A percentile compares a stretch with the other conserved stretches of the same genome.
Evolutionary conservation across 64 coral and sea anemone species (phyloP).

Genomic region (Dendronephthya gigantea): DNA sequence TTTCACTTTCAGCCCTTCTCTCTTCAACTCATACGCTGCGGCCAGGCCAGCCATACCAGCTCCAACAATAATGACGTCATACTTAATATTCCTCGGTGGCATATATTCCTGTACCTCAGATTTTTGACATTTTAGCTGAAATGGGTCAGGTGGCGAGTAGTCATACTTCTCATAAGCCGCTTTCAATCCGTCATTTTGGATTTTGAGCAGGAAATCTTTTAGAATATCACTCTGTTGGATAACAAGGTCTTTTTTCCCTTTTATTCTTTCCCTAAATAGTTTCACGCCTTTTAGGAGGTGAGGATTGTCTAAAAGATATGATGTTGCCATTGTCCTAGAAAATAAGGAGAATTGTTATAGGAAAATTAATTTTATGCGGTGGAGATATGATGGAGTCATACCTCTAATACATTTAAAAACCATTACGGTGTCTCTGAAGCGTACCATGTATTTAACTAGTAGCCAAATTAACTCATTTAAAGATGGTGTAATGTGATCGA

Average conservation of each 20-base stretch:
- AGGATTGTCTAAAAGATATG: not conserved
- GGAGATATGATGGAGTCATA: no score
- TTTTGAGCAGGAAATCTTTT: not conserved
- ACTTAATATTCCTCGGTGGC: not conserved
- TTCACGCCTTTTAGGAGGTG: not conserved
- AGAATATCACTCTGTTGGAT: slow-evolving; percentile 5
- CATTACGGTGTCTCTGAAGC: no score
- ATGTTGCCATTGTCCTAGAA: slow-evolving; percentile 7
- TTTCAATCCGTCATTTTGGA: not conserved
- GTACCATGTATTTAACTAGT: no score
- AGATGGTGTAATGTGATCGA: no score
- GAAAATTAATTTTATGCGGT: no score
- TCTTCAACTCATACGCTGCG: not conserved
- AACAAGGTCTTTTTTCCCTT: not conserved
- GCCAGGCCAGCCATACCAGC: not conserved
- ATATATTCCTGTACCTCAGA: no score
- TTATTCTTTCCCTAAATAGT: not conserved
- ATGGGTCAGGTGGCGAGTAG: not conserved
- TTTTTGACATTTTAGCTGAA: not conserved
- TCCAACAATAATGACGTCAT: slow-evolving; percentile 17
- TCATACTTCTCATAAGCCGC: not conserved
- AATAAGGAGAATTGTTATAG: no score
- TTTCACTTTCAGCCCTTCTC: not conserved
- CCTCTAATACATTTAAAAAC: no score
- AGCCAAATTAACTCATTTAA: no score